Base-by-base conservation (phyloP, 1,140 invertebrate genomes). In the Pectinophora gossypiella region DNA sequence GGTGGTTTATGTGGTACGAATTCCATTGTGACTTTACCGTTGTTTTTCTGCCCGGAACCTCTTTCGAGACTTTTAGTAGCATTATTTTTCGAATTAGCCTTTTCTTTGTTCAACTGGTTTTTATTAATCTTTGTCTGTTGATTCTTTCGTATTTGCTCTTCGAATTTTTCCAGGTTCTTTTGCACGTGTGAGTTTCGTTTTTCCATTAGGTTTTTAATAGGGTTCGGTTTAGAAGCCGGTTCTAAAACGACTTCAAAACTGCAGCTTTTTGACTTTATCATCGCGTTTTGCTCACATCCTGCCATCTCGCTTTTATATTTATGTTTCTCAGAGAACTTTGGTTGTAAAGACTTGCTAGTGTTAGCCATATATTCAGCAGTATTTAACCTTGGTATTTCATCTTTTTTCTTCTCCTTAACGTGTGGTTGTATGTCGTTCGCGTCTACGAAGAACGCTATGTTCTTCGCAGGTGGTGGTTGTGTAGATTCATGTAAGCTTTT, bases 1-100 rank as follows among this genome's bases (percentile, higher is more conserved):
- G 90, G 90, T 2, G 90, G 90, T 65, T 91, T 91, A 51, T 91
- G 90, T 2, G 85, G 88, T 13, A 91, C 80, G 82, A 88, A 89
- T 66, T 90, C 78, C 88, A 87, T 81, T 53, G 88, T 75, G 62
- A 85, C 74, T 87, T 90, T 78, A 68, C 76, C 51, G 75, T 90
- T 84, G 51, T 84, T 85, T 44, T 90, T 91, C 53, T 88, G 89
- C 4, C 83, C 84, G 2, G 90, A 77, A 61, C 89, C 90, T 47
- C 89, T 84, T 71, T 91, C 90, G 12, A 89, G 74, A 48, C 88
- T 89, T 46, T 89, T 88, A 3, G 87, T 89, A 1, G 73, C 63
- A 53, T 85, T 83, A 46, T 82, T 84, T 65, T 89, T 89, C 21
- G 71, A 65, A 51, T 76, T 85, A 3, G 73, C 74, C 56, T 83